These are phyloP conservation scores for Calidris pygmaea DNA, from an alignment of 2,113 vertebrate genomes.

Conservation along the genomic window DNA sequence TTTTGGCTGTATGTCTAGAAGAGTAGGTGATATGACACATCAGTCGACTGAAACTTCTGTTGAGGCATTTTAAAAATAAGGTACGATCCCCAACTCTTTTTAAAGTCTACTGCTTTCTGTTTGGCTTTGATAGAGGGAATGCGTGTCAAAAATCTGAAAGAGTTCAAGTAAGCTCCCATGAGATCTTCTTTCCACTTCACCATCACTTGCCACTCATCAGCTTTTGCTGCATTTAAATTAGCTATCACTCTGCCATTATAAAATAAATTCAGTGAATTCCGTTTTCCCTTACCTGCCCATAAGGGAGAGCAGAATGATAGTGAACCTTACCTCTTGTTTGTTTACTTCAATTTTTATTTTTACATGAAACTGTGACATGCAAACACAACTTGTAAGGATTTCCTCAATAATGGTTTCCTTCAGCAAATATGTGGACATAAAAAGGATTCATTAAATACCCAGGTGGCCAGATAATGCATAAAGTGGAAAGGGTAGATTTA, in stretches of 20 bases:
- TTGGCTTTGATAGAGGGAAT: neutral
- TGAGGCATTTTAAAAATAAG: slow-evolving; percentile 7
- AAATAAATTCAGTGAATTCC: slow-evolving; percentile 15
- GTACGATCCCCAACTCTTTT: neutral
- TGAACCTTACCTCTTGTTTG: neutral
- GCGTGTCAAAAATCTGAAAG: neutral
- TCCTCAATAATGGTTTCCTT: neutral
- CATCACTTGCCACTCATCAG: neutral
- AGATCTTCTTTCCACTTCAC: neutral
- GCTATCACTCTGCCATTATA: slow-evolving; percentile 15
- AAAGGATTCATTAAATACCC: neutral
- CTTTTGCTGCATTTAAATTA: slow-evolving; percentile 32
- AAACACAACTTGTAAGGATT: neutral
- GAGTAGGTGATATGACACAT: neutral
- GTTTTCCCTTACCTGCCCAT: neutral
- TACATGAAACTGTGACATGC: neutral
- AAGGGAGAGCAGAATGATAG: neutral
- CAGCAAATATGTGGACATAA: neutral
- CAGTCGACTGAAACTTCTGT: neutral
- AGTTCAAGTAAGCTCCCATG: neutral
- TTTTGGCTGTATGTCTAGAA: neutral
- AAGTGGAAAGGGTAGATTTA: neutral
- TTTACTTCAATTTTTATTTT: neutral
- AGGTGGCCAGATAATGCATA: neutral
- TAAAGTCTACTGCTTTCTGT: neutral